These are phyloP conservation scores for Brassicogethes aeneus DNA, from an alignment of 2,888 invertebrate species.

Conservation along the genomic window DNA sequence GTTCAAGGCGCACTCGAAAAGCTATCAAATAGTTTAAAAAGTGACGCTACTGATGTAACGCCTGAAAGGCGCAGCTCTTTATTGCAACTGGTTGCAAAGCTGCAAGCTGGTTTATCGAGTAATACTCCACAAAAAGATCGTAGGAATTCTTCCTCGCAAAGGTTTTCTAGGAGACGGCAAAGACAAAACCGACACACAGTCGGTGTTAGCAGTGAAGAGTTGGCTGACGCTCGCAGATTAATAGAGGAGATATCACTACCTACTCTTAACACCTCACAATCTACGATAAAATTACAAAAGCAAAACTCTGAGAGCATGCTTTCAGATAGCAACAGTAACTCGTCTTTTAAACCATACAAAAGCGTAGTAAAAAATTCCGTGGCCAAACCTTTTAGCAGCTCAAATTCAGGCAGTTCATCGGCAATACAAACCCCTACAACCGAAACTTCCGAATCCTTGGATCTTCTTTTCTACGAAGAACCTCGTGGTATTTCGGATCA, in stretches of 20 bases:
- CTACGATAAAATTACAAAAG: constrained; percentile 34
- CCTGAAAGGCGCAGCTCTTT: constrained; percentile 72
- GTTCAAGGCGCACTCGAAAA: constrained; percentile 39
- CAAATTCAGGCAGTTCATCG: constrained; percentile 30
- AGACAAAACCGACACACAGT: constrained; percentile 70
- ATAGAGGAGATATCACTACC: constrained; percentile 55
- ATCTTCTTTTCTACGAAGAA: constrained; percentile 35
- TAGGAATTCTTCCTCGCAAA: constrained; percentile 38
- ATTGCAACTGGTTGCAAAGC: constrained; percentile 62
- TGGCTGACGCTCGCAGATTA: constrained; percentile 67
- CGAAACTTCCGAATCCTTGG: constrained; percentile 33
- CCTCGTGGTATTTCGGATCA: constrained; percentile 7
- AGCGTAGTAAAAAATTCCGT: constrained; percentile 35
- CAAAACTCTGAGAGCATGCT: constrained; percentile 41
- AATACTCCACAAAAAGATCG: constrained; percentile 36
- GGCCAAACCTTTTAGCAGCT: constrained; percentile 38
- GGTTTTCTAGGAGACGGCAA: constrained; percentile 48
- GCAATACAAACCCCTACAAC: constrained; percentile 34
- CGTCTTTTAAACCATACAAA: constrained; percentile 13
- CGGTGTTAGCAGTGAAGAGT: constrained; percentile 72
- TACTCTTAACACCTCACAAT: constrained; percentile 26
- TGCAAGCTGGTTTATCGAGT: constrained; percentile 45
- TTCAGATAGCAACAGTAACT: constrained; percentile 11
- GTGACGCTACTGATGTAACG: constrained; percentile 37
- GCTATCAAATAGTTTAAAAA: constrained; percentile 36